Evolutionary conservation across 1,140 invertebrate species (phyloP).

Genomic region (Caerostris darwini): DNA sequence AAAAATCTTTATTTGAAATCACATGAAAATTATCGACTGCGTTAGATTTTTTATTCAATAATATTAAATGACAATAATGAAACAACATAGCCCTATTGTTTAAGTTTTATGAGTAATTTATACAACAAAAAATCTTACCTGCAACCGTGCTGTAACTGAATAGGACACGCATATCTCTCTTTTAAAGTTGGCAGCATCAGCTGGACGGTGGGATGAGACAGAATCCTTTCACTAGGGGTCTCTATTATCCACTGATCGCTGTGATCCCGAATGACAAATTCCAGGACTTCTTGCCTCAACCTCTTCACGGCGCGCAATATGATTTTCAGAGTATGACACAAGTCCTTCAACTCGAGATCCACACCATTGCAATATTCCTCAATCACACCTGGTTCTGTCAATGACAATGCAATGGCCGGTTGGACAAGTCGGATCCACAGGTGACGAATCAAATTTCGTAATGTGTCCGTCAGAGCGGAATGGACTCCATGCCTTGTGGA

Average conservation of each 20-base stretch:
- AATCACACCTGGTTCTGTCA: background rate
- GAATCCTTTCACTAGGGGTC: background rate
- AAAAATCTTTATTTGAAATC: too few relatives aligned
- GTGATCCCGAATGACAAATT: background rate
- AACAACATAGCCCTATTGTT: background rate
- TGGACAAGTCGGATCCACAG: slow-evolving; percentile 33
- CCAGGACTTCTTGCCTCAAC: background rate
- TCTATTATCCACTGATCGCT: background rate
- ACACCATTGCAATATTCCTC: background rate
- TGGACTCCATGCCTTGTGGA: background rate
- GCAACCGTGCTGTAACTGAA: slow-evolving; percentile 52
- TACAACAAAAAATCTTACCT: slow-evolving; percentile 10
- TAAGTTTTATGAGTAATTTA: background rate
- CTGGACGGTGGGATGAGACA: background rate
- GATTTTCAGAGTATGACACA: slow-evolving; percentile 41
- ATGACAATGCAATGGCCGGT: background rate
- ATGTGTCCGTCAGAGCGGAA: background rate
- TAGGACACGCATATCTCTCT: background rate
- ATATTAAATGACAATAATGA: too few relatives aligned
- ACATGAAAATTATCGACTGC: too few relatives aligned
- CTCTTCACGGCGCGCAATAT: slow-evolving; percentile 30
- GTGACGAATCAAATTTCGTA: background rate
- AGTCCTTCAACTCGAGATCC: background rate
- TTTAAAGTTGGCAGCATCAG: slow-evolving; percentile 12
- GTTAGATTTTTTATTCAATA: too few relatives aligned